Evolutionary conservation across 2,113 vertebrate species (phyloP).

Genomic region (Antechinus flavipes): DNA sequence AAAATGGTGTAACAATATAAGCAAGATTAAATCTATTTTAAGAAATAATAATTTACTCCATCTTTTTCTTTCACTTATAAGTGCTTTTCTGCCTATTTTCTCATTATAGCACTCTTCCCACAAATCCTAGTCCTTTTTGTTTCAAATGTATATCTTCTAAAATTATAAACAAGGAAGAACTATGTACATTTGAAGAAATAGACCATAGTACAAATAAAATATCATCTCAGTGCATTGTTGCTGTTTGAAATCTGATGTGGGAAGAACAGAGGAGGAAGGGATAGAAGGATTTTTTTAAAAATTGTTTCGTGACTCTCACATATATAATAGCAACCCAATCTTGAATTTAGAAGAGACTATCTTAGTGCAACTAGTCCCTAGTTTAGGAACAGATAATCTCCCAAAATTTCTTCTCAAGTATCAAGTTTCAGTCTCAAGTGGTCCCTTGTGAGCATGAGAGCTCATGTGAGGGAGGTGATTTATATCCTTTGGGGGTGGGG

Average conservation of each 20-base stretch:
- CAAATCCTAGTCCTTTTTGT: not conserved
- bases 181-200: not conserved
- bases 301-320: not conserved
- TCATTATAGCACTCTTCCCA: not conserved
- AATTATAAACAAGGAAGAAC: not conserved
- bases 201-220: not conserved
- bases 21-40: not conserved
- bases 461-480: not conserved
- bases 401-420: not conserved
- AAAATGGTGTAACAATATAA: not conserved
- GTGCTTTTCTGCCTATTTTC: not conserved
- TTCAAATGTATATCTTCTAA: not conserved
- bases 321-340: not conserved
- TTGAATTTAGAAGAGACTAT: not conserved
- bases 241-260: not conserved
- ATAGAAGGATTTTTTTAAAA: not conserved
- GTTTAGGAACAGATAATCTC: not conserved
- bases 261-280: not conserved
- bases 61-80: not conserved
- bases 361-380: not conserved
- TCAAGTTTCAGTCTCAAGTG: not conserved
- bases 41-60: not conserved
- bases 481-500: not conserved
- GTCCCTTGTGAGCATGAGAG: not conserved
- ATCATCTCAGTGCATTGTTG: not conserved